Evolutionary conservation across 2,888 invertebrate species (phyloP), one percentile per base, ranked within the genome.

Genomic region (Acanthococcus lagerstroemiae): DNA sequence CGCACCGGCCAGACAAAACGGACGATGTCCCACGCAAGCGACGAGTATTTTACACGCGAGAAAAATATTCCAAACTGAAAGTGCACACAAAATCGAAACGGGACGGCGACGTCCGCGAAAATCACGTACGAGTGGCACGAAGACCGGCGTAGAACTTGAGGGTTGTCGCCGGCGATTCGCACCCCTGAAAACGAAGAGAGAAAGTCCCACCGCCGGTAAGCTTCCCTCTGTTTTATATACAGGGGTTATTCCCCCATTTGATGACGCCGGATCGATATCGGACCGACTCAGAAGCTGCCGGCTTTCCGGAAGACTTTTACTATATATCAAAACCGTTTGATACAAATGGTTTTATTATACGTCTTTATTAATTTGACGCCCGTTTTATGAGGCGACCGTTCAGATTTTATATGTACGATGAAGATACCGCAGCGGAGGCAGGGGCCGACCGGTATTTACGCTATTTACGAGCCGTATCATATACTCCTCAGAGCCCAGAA

Each of bases 281-380:
- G 63, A 63, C 63, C 63, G 63, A 63, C 63, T 63, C 63, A 54
- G 63, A 63, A 63, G 54, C 63, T 52, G 52, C 30, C 37, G 24
- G 21, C 44, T 52, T 63, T 30, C 37, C 63, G 52, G 63, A 63
- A 63, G 52, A 63, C 63, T 63, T 63, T 37, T 26, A 61, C 50
- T 61, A 61, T 61, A 48, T 19, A 48, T 48, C 12, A 63, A 50
- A 63, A 63, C 37, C 52, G 54, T 63, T 63, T 63, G 63, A 63
- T 63, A 63, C 63, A 63, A 63, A 63, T 63, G 63, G 63, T 63
- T 63, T 63, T 63, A 63, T 63, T 63, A 63, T 63, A 52, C 63
- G 54, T 63, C 63, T 63, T 63, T 52, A 63, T 63, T 63, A 63
- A 63, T 63, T 63, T 63, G 63, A 63, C 63, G 63, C 54, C 37